phyloP scores from a whole-genome alignment of 2,888 invertebrate species.

The Lasioglossum calceatum region DNA sequence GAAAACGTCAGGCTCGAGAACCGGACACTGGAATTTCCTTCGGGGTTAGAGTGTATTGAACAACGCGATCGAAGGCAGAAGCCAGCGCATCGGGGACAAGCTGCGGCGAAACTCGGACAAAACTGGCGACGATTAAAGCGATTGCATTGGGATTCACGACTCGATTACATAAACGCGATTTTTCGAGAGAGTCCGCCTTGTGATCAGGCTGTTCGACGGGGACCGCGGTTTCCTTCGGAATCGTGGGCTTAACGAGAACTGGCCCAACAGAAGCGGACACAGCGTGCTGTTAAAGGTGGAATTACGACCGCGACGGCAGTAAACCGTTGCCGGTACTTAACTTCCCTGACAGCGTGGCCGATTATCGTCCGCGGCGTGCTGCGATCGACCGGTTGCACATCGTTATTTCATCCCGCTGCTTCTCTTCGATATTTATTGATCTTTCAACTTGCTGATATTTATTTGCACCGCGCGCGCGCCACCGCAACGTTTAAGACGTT shows the following conservation, averaged over 20 bases:
- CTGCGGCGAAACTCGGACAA: background rate
- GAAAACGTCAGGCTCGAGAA: too few relatives aligned
- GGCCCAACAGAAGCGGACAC: constrained; percentile 2
- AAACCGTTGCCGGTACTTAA: constrained; percentile 12
- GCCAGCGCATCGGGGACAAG: background rate
- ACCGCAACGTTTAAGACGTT: background rate
- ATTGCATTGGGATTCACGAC: background rate
- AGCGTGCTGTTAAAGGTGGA: constrained; percentile 1
- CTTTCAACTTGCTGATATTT: background rate
- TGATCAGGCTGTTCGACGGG: background rate
- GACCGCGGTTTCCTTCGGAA: background rate
- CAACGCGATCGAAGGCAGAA: background rate
- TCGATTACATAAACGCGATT: background rate
- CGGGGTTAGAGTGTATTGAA: background rate
- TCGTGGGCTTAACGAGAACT: constrained; percentile 7
- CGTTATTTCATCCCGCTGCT: background rate
- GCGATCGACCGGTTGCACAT: background rate
- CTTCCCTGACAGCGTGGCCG: background rate
- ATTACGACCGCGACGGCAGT: constrained; percentile 12
- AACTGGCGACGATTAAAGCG: background rate
- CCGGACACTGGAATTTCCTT: too few relatives aligned
- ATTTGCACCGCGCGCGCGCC: background rate
- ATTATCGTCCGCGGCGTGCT: background rate
- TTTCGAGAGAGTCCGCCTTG: background rate
- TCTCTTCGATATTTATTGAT: constrained; percentile 1